phyloP scores from a whole-genome alignment of 2,888 invertebrate genomes.

The Adelphocoris suturalis region DNA sequence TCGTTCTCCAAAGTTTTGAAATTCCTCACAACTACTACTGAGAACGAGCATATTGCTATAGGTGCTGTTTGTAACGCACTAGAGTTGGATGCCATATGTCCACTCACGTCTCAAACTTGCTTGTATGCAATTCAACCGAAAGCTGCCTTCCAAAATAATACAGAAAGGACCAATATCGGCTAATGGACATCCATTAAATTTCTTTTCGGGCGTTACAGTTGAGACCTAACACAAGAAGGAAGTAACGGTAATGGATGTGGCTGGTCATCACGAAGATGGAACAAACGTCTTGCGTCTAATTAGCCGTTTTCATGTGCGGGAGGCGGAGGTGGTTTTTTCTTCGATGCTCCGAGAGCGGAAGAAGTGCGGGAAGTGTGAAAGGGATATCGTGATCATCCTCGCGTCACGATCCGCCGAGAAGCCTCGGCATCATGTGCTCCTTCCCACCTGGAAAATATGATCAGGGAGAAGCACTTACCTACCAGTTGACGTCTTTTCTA shows the following conservation, averaged over 20 bases:
- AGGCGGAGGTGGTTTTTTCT: neutral
- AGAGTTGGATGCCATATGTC: too few species aligned
- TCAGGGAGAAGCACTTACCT: neutral
- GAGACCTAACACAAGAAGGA: neutral
- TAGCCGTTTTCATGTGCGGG: slow-evolving; percentile 16
- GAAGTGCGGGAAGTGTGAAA: slow-evolving; percentile 17
- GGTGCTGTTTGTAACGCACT: too few species aligned
- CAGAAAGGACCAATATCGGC: neutral
- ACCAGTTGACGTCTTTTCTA: neutral
- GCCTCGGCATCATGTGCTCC: neutral
- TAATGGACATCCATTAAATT: neutral
- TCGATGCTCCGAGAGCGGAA: neutral
- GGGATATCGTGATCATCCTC: slow-evolving; percentile 33
- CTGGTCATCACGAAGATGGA: slow-evolving; percentile 19
- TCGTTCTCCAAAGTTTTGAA: too few species aligned
- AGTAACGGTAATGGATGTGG: slow-evolving; percentile 10
- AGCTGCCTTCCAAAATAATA: neutral
- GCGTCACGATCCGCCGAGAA: slow-evolving; percentile 1
- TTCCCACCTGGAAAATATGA: neutral
- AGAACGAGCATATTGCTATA: too few species aligned
- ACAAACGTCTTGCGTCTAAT: slow-evolving; percentile 33
- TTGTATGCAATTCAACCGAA: too few species aligned
- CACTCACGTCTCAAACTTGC: too few species aligned
- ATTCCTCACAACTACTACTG: too few species aligned
- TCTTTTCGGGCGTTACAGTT: neutral